Percentiles rank a stretch among this genome's conserved stretches.
phyloP scores from a whole-genome alignment of 2,113 vertebrate species.

The Pachyramphus minor region DNA sequence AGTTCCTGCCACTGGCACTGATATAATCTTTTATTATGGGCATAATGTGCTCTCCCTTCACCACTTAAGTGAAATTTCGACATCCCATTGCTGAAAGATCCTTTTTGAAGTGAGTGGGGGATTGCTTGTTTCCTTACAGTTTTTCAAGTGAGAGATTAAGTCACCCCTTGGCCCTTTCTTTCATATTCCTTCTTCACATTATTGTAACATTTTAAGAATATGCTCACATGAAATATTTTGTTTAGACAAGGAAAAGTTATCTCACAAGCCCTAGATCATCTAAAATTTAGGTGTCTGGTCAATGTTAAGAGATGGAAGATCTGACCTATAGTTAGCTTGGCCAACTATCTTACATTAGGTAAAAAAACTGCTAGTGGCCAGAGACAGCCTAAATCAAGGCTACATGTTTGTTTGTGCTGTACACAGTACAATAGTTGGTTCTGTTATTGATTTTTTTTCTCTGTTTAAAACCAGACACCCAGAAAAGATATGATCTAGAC shows the following conservation, averaged over 20 bases:
- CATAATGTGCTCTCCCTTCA: not conserved
- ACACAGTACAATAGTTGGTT: not conserved
- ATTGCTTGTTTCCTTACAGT: not conserved
- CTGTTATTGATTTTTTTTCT: not conserved
- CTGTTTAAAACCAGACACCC: not conserved
- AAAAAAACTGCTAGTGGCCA: not conserved
- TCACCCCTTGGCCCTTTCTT: not conserved
- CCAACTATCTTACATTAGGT: not conserved
- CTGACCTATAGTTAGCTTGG: not conserved
- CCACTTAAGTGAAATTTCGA: not conserved
- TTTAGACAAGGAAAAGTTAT: not conserved
- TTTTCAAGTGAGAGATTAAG: not conserved
- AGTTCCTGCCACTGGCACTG: not conserved
- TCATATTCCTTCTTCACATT: not conserved
- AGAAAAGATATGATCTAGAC: not conserved
- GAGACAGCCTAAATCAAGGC: not conserved
- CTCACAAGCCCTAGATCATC: not conserved
- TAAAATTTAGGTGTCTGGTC: not conserved
- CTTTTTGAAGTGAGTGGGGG: not conserved
- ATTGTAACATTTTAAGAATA: not conserved
- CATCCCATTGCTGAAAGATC: not conserved
- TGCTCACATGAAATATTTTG: not conserved
- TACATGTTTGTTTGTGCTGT: not conserved
- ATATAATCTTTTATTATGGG: not conserved
- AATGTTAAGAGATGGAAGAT: not conserved